A percentile compares a stretch with the other conserved stretches of the same genome.
These are phyloP conservation scores for Nipponia nippon DNA, from an alignment of 2,113 vertebrate species.

Conservation along the genomic window DNA sequence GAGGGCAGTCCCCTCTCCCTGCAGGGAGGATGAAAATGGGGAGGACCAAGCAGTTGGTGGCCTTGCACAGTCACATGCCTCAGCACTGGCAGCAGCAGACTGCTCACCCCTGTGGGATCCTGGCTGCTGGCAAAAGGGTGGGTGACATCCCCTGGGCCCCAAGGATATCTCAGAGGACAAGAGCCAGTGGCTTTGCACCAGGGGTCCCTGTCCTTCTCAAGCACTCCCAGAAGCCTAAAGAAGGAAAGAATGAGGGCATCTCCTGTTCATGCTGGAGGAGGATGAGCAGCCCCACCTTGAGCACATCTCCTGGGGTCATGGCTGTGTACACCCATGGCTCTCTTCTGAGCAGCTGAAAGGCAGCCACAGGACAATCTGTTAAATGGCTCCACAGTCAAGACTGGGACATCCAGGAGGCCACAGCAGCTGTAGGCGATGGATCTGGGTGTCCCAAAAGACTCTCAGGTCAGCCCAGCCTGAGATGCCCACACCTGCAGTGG, in stretches of 20 bases:
- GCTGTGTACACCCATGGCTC: background rate
- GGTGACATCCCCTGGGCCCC: background rate
- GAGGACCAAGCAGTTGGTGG: background rate
- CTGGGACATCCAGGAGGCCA: background rate
- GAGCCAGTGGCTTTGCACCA: background rate
- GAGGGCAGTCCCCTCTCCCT: background rate
- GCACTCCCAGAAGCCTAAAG: background rate
- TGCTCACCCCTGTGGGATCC: background rate
- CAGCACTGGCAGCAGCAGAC: background rate
- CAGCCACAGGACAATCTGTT: background rate
- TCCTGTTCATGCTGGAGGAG: background rate
- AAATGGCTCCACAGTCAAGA: background rate
- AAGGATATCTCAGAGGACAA: background rate
- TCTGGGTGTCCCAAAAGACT: background rate
- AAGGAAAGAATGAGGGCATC: background rate
- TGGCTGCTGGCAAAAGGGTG: background rate
- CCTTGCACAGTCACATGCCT: background rate
- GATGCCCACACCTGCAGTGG: background rate
- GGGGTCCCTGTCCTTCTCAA: background rate
- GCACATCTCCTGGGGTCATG: background rate
- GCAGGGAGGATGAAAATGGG: background rate
- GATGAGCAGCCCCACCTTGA: background rate
- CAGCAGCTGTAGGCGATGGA: background rate
- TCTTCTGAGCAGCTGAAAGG: background rate
- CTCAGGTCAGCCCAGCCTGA: background rate